phyloP scores from a whole-genome alignment of 2,113 vertebrate genomes.

The Mesoclemmys tuberculata region DNA sequence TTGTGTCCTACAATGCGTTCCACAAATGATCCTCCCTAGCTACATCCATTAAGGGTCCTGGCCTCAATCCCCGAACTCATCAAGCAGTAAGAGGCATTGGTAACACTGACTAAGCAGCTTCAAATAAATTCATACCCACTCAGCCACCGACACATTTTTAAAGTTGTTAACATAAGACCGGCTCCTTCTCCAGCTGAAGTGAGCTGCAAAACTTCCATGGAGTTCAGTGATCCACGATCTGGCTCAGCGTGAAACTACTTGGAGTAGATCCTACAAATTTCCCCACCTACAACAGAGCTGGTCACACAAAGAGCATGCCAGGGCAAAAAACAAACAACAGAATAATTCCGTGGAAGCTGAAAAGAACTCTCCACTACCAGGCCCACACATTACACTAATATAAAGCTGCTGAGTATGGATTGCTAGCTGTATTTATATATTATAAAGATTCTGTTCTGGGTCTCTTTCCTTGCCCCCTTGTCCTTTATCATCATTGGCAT shows the following conservation, averaged over 20 bases:
- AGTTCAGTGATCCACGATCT: background rate
- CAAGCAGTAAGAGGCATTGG: rapidly evolving
- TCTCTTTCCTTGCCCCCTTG: background rate
- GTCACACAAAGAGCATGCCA: background rate
- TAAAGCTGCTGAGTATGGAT: background rate
- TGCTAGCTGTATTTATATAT: background rate
- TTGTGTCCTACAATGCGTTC: background rate
- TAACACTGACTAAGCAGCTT: background rate
- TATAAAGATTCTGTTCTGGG: background rate
- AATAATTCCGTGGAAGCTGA: background rate
- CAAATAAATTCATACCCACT: background rate
- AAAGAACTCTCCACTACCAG: background rate
- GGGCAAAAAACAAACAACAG: background rate
- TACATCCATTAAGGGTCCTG: background rate
- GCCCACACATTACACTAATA: background rate
- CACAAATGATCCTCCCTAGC: background rate
- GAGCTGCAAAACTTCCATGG: background rate
- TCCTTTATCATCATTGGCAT: background rate
- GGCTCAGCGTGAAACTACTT: background rate
- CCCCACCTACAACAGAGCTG: background rate
- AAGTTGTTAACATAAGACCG: background rate
- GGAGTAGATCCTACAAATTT: background rate
- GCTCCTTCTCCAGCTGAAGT: background rate
- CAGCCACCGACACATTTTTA: background rate
- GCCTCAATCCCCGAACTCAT: background rate